Base-by-base conservation (phyloP, 1,140 invertebrate species). In the Brachionus paranguensis region DNA sequence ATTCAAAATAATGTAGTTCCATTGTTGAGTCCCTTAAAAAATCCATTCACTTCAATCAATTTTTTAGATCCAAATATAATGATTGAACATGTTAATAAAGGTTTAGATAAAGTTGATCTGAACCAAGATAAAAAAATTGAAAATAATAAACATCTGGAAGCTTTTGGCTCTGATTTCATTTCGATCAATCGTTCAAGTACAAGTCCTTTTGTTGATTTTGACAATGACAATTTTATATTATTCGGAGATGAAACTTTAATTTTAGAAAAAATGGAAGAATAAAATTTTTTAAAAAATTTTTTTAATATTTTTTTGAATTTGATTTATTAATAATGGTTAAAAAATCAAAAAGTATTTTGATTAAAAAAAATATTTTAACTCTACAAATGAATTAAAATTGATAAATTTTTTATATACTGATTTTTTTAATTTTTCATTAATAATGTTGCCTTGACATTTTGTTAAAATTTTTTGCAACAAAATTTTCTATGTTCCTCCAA, bases 101-200 rank as follows among this genome's bases (percentile, higher is more conserved):
- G 47, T 11, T n/a, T 76, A 29, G 27, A 50, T 4, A 50, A 76
- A 11, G 72, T 76, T 29, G 24, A 50, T 50, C 45, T 76, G 3
- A 50, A 76, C 47, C 12, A 76, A 27, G 43, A 47, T 29, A 29
- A 10, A 76, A 50, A 76, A 14, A 12, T 5, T 50, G 20, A 50
- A 1, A 14, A 0, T 27, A n/a, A 11, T 1, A 11, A 11, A 2
- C 6, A 43, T 27, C 2, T 17, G 14, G 17, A 76, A 29, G 14
- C 7, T 50, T 76, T 76, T 50, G 72, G 72, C 11, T 76, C 72
- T 76, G 72, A 76, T 76, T 76, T 50, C 20, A 76, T 76, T 14
- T 76, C 72, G 50, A 14, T 76, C 24, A 50, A 50, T 50, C 11
- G 20, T 45, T 47, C n/a, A 14, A 37, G 6, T 8, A 47, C 2